Conservation (phyloP, 2,113 vertebrate species). For the Hystrix brachyura region DNA sequence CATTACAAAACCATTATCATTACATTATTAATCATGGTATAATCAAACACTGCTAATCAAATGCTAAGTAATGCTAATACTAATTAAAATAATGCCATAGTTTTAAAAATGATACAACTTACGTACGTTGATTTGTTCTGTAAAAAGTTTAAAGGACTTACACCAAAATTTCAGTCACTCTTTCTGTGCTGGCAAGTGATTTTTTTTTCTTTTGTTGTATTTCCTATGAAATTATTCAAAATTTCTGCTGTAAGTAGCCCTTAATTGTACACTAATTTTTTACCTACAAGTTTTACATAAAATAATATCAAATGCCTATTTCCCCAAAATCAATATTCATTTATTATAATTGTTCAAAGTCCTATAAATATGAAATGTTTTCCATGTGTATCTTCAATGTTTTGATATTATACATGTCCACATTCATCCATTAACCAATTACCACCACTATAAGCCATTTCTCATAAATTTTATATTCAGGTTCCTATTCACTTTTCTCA, state of each 20-base stretch:
- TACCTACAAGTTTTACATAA: not conserved
- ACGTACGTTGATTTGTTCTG: not conserved
- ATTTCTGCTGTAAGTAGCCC: not conserved
- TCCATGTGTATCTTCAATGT: not conserved
- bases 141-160: not conserved
- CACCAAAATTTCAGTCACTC: not conserved
- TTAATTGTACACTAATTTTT: not conserved
- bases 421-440: not conserved
- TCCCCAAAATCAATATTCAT: not conserved
- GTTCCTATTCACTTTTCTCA: not conserved
- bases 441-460: not conserved
- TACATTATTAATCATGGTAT: not conserved
- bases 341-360: not conserved
- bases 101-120: not conserved
- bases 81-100: not conserved
- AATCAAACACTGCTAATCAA: not conserved
- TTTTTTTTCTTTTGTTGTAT: not conserved
- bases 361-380: not conserved
- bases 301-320: not conserved
- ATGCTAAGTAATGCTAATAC: not conserved
- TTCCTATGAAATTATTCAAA: not conserved
- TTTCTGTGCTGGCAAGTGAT: not conserved
- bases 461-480: not conserved
- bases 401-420: not conserved
- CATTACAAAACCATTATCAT: not conserved